Conservation (phyloP, 2,888 invertebrate species). For the Acleris literana region DNA sequence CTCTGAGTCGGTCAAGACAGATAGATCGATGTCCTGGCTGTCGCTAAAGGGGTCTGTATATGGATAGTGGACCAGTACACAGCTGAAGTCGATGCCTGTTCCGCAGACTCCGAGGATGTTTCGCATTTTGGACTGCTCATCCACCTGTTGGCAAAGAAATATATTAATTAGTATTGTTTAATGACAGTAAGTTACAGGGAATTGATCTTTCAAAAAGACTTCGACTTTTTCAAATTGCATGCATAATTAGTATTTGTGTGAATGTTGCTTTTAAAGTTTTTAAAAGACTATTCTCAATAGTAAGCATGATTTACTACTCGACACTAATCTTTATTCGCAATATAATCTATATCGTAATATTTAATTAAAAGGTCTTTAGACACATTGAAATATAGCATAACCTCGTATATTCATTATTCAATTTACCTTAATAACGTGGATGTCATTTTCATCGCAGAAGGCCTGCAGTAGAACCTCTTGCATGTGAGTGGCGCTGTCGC, state of each 20-base stretch:
- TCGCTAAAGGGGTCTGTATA: conserved; percentile 77
- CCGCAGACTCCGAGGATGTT: conserved; percentile 73
- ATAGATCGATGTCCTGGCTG: conserved; percentile 68
- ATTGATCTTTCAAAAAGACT: too few species aligned
- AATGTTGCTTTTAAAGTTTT: too few species aligned
- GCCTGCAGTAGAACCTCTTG: conserved; percentile 90
- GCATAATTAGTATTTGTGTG: too few species aligned
- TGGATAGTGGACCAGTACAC: conserved; percentile 81
- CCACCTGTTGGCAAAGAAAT: conserved; percentile 77
- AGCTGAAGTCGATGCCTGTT: conserved; percentile 77
- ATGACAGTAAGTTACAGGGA: background rate
- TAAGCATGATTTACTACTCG: too few species aligned
- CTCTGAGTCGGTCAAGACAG: conserved; percentile 84
- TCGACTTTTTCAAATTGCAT: too few species aligned
- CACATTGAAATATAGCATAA: too few species aligned
- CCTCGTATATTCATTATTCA: too few species aligned
- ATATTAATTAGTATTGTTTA: conserved; percentile 25
- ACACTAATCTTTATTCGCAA: too few species aligned
- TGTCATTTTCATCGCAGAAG: conserved; percentile 91
- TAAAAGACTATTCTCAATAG: too few species aligned
- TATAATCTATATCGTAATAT: too few species aligned
- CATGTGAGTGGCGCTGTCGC: conserved; percentile 90
- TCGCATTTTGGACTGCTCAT: conserved; percentile 81
- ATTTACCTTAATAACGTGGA: conserved; percentile 88
- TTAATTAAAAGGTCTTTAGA: too few species aligned